Base-by-base conservation (phyloP, 2,113 vertebrate genomes). In the Delphinus delphis region DNA sequence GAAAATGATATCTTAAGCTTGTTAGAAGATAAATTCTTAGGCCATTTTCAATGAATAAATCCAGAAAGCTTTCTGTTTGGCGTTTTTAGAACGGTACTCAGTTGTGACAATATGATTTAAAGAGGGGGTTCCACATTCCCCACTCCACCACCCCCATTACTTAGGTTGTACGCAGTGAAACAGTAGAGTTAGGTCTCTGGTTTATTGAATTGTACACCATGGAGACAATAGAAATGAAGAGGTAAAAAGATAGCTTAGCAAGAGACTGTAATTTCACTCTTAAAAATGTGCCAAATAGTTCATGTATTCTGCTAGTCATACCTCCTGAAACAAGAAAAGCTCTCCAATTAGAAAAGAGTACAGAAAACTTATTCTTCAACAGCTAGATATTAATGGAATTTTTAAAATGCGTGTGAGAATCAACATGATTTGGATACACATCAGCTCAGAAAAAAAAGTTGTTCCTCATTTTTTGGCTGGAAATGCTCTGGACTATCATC, bases 1-100 rank as follows among this genome's bases (percentile, higher is more conserved):
- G 90, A 98, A 97, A 97, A 96, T 73, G 84, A 80, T 86, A 90
- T 79, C 95, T 85, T 84, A 70, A 90, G 80, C 76, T 97, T 97
- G 81, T 73, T 88, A 90, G 67, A 90, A 93, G 90, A 95, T 89
- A 93, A 96, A 93, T 95, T 95, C 92, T 94, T 95, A 36, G 85
- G 76, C 71, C 38, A 26, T 88, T 96, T 98, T 94, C 94, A 93
- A 95, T 94, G 53, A 96, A 96, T 98, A 97, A 96, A 95, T 94
- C 94, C 53, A 84, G 88, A 97, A 94, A 97, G 87, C 97, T 97
- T 95, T 98, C 94, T 89, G 3, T 88, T 67, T 96, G 95, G 88
- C 88, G 41, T 94, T 96, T 97, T 97, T 95, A 96, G 77, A 94
- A 86, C 76, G 82, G 82, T 76, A 13, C 85, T 97, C 82, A 55